Percentiles rank a stretch among this genome's conserved stretches.
Conservation (phyloP, 2,888 invertebrate genomes). For the Heliothis peltigera region DNA sequence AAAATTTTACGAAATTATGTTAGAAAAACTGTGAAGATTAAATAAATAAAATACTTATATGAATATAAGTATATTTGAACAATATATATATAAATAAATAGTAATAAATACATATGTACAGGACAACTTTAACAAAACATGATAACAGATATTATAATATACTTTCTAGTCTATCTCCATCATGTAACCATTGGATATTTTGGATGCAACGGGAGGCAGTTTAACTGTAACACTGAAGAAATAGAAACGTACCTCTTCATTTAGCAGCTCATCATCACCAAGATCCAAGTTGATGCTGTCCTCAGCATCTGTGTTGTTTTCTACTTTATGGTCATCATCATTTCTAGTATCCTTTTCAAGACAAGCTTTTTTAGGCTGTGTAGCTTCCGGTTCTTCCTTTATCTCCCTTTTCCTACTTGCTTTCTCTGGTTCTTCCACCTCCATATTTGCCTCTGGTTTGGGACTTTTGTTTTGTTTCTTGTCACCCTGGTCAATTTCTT, state of each 20-base stretch:
- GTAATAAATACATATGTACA: conserved; percentile 30
- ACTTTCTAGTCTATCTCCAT: conserved; percentile 82
- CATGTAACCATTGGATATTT: conserved; percentile 76
- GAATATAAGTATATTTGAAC: conserved; percentile 46
- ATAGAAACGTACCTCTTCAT: conserved; percentile 93
- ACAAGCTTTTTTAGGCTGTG: conserved; percentile 80
- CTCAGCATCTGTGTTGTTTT: conserved; percentile 92
- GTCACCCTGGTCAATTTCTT: conserved; percentile 72
- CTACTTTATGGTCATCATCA: conserved; percentile 82
- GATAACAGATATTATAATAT: background rate
- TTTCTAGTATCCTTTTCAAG: conserved; percentile 75
- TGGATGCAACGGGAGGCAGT: conserved; percentile 71
- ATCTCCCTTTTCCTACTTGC: conserved; percentile 79
- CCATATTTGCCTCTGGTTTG: conserved; percentile 73
- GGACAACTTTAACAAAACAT: conserved; percentile 8
- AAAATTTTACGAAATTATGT: conserved; percentile 25
- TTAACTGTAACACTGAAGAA: conserved; percentile 84
- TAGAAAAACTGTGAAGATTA: conserved; percentile 44
- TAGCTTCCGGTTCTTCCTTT: conserved; percentile 79
- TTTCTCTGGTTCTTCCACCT: conserved; percentile 77
- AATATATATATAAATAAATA: conserved; percentile 13
- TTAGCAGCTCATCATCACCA: conserved; percentile 94
- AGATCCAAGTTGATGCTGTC: conserved; percentile 95
- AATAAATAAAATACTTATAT: conserved; percentile 55
- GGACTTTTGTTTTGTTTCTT: conserved; percentile 52